Evolutionary conservation across 2,113 vertebrate genomes (phyloP), one percentile per base, ranked within the genome.

Genomic region (Cygnus buccinator): DNA sequence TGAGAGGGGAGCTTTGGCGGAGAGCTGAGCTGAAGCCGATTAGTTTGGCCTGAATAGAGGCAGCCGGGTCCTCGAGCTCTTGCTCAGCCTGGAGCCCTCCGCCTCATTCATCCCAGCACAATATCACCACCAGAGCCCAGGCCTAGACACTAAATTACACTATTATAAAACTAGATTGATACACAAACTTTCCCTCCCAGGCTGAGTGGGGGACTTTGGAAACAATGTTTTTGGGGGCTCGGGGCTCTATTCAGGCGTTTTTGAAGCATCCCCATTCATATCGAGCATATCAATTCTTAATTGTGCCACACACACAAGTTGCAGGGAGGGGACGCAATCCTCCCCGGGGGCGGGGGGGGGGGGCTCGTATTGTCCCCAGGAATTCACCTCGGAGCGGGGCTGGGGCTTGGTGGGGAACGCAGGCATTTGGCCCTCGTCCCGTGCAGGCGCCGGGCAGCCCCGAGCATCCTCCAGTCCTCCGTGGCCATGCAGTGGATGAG

Each of bases 41-140:
- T 98, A 99, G 98, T 82, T 96, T 90, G 95, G 96, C 92, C 97
- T 99, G 98, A 99, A 99, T 98, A 97, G 98, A 98, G 70, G 93
- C 97, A 98, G 97, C 96, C 96, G 88, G 96, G 97, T 97, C 98
- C 98, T 98, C 97, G 97, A 97, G 97, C 95, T 94, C 94, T 75
- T 89, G 97, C 97, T 98, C 98, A 98, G 98, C 97, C 97, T 89
- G 98, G 96, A 98, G 95, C 94, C 98, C 95, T 98, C 98, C 96
- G 94, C 97, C 94, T 98, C 97, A 98, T 98, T 99, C 98, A 98
- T 98, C 61, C 94, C 95, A 89, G 81, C 55, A 98, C 98, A 99
- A 98, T 98, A 98, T 98, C 98, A 95, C 98, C 98, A 98, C 98
- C 98, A 98, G 98, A 98, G 98, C 96, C 98, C 97, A 14, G 98